These are phyloP conservation scores for Cervus canadensis DNA, from an alignment of 2,113 vertebrate species.

Conservation along the genomic window DNA sequence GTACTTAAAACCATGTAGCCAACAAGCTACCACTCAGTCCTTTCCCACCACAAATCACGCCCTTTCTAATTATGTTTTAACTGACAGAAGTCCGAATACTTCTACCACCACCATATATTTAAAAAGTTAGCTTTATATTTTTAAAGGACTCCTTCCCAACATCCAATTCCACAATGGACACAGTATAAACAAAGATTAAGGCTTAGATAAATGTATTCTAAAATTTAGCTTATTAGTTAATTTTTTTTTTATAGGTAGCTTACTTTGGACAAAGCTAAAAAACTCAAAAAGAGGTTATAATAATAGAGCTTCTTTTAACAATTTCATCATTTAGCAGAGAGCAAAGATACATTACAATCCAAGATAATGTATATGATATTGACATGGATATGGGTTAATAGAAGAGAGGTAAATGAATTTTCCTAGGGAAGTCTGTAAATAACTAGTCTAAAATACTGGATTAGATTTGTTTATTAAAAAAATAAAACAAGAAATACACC, in stretches of 20 bases:
- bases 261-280: not conserved
- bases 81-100: not conserved
- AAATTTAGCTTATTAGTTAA: not conserved
- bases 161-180: not conserved
- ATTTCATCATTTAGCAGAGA: not conserved
- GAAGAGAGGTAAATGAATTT: not conserved
- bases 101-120: not conserved
- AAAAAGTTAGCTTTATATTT: not conserved
- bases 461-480: constrained; percentile 1
- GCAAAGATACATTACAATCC: not conserved
- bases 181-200: not conserved
- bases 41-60: not conserved
- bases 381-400: not conserved
- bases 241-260: not conserved
- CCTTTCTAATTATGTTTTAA: not conserved
- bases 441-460: constrained; percentile 39
- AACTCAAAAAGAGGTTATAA: not conserved
- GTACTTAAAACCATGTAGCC: not conserved
- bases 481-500: constrained; percentile 38
- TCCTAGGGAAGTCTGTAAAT: constrained; percentile 57
- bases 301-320: not conserved
- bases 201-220: not conserved
- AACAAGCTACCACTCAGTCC: not conserved
- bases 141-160: not conserved
- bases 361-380: not conserved